Conservation (phyloP, 2,888 invertebrate genomes). For the Plagiodera versicolora region DNA sequence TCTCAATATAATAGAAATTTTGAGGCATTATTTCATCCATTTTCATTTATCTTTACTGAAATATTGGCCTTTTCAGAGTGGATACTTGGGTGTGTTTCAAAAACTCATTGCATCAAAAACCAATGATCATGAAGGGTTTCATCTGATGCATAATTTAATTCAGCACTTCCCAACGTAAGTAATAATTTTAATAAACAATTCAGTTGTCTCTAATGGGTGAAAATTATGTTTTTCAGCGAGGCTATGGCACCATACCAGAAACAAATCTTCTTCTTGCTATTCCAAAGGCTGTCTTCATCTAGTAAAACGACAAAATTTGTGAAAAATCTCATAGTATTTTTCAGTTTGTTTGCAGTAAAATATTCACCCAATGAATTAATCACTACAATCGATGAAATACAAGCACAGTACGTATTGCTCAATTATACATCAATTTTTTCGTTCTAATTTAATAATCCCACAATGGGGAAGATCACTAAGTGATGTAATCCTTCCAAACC, state of each 20-base stretch:
- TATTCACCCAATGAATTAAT: conserved; percentile 76
- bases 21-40: too few species aligned
- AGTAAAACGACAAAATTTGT: conserved; percentile 96
- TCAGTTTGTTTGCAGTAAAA: conserved; percentile 82
- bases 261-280: conserved; percentile 88
- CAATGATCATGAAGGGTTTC: conserved; percentile 96
- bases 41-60: too few species aligned
- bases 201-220: background rate
- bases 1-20: background rate
- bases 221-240: conserved; percentile 59
- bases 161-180: conserved; percentile 80
- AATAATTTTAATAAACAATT: background rate
- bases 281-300: conserved; percentile 86
- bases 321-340: conserved; percentile 87
- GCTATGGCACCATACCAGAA: conserved; percentile 76
- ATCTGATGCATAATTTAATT: conserved; percentile 83
- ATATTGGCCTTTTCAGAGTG: conserved; percentile 60
- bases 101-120: conserved; percentile 93
- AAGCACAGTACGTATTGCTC: conserved; percentile 73
- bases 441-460: too few species aligned
- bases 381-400: conserved; percentile 81
- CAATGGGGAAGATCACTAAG: too few species aligned
- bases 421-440: too few species aligned
- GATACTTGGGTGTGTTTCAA: conserved; percentile 92
- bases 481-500: too few species aligned